Evolutionary conservation across 2,888 invertebrate species (phyloP).

Genomic region (Neoaliturus tenellus): DNA sequence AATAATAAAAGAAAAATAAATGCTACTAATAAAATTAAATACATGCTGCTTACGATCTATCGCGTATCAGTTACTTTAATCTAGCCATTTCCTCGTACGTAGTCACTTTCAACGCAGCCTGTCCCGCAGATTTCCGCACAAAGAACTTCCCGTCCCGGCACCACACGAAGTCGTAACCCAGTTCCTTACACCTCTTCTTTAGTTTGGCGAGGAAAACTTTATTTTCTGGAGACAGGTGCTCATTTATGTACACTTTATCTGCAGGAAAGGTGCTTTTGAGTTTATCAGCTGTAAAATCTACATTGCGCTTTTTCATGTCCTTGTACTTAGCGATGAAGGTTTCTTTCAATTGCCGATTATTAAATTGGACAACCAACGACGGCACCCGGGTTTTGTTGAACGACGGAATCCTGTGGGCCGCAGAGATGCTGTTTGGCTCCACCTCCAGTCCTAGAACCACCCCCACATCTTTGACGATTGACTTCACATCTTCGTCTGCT

Average conservation of each 20-base stretch:
- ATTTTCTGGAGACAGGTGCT: conserved; percentile 37
- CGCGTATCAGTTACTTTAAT: not conserved
- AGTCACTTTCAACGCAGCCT: not conserved
- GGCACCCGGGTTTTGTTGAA: conserved; percentile 10
- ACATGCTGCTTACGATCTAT: not conserved
- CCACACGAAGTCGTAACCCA: conserved; percentile 9
- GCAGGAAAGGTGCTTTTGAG: conserved; percentile 1
- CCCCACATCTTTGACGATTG: not conserved
- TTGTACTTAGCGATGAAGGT: conserved; percentile 13
- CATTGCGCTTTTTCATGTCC: not conserved
- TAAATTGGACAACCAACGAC: conserved; percentile 15
- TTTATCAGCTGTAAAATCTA: conserved; percentile 1
- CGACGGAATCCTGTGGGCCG: conserved; percentile 44
- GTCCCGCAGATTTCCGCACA: not conserved
- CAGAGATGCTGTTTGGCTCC: not conserved
- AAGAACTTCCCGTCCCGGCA: conserved; percentile 30
- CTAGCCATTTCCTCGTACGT: conserved; percentile 6
- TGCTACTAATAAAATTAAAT: not conserved
- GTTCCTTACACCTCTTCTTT: conserved; percentile 38
- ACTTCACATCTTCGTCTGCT: not conserved
- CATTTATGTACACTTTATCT: conserved; percentile 28
- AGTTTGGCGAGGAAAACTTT: conserved; percentile 36
- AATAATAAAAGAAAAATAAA: too few species aligned
- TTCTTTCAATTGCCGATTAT: not conserved
- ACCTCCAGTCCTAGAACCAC: not conserved